These are phyloP conservation scores for Entomyzon cyanotis DNA, from an alignment of 2,113 vertebrate species.

Conservation along the genomic window DNA sequence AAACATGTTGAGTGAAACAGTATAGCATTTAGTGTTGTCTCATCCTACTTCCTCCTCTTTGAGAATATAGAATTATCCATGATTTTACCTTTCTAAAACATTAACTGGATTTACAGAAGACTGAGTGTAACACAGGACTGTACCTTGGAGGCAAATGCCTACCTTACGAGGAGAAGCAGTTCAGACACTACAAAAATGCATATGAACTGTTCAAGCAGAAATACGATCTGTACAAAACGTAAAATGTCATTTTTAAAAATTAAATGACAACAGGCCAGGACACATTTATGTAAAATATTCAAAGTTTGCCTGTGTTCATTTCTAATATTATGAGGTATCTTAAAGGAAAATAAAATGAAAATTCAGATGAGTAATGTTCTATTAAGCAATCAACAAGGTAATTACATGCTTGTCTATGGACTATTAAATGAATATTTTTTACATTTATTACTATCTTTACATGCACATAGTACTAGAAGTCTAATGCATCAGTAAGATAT, in stretches of 20 bases:
- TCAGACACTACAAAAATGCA: not conserved
- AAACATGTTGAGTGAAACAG: not conserved
- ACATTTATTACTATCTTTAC: not conserved
- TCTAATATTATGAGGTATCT: not conserved
- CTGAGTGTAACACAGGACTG: not conserved
- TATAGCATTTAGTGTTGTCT: not conserved
- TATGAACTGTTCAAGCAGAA: not conserved
- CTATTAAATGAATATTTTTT: not conserved
- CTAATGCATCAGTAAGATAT: not conserved
- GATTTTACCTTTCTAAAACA: not conserved
- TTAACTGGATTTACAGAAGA: not conserved
- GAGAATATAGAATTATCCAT: not conserved
- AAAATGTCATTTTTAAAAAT: constrained; percentile 4
- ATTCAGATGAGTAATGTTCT: not conserved
- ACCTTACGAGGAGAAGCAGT: not conserved
- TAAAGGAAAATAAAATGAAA: not conserved
- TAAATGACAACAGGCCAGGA: not conserved
- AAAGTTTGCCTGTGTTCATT: not conserved
- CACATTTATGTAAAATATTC: not conserved
- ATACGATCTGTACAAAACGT: not conserved
- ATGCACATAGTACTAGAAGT: not conserved
- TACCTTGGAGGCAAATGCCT: not conserved
- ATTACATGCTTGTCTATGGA: not conserved
- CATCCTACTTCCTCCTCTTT: not conserved
- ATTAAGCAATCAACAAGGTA: not conserved